Conservation (phyloP, 2,113 vertebrate genomes). For the Falco punctatus region DNA sequence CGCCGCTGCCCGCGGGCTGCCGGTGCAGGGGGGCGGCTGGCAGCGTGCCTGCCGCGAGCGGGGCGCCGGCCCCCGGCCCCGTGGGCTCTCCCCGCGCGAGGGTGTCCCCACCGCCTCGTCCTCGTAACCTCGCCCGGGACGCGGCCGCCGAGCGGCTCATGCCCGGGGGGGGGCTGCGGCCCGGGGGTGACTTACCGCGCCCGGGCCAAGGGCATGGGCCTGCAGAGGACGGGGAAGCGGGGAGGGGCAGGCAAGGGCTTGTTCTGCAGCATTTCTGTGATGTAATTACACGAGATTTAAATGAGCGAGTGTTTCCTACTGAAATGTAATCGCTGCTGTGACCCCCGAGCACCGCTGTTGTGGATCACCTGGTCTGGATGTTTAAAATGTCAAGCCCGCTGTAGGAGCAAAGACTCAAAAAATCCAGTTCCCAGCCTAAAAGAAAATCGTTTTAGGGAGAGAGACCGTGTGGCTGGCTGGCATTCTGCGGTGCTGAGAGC, state of each 20-base stretch:
- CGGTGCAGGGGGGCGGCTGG: neutral
- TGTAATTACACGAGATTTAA: neutral
- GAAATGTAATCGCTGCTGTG: neutral
- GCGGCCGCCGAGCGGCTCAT: fast-evolving
- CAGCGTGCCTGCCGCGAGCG: neutral
- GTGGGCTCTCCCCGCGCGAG: no score
- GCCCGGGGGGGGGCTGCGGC: neutral
- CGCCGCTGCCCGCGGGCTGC: no score
- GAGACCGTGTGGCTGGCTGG: neutral
- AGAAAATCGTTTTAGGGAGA: neutral
- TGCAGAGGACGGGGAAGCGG: neutral
- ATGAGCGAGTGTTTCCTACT: neutral
- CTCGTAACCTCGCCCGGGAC: neutral
- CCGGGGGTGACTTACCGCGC: no score
- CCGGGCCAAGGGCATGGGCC: neutral
- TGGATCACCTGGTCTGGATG: neutral
- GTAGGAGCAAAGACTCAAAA: neutral
- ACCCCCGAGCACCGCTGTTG: neutral
- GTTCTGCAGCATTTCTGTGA: neutral
- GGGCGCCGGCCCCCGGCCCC: no score
- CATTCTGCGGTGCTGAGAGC: neutral
- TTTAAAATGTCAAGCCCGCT: neutral
- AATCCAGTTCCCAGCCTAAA: neutral
- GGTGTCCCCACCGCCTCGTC: neutral
- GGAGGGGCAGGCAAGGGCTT: neutral